These are phyloP conservation scores for Drosophila tsacasi DNA, from an alignment of 1,140 invertebrate species.

Conservation along the genomic window DNA sequence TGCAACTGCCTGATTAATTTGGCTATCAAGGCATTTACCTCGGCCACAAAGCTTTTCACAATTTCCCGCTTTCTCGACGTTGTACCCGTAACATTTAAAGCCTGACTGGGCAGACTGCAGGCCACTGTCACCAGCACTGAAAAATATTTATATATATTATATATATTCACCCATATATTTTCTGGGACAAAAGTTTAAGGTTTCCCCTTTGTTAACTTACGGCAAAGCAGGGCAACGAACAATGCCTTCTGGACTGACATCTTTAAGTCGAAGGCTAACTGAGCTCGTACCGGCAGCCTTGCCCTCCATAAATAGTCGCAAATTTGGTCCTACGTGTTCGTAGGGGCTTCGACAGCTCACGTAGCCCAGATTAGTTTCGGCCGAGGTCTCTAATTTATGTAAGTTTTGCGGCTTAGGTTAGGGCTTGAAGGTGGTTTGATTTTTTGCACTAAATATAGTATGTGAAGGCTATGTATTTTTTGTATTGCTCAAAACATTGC, in stretches of 20 bases:
- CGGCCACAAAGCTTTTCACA: constrained; percentile 44
- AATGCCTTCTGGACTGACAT: constrained; percentile 26
- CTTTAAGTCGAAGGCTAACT: constrained; percentile 4
- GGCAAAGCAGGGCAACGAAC: constrained; percentile 10
- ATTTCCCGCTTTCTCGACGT: constrained; percentile 23
- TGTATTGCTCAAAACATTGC: constrained; percentile 3
- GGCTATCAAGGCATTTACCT: constrained; percentile 47
- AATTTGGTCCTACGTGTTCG: constrained; percentile 30
- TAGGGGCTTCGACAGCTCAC: constrained; percentile 9
- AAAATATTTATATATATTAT: not conserved
- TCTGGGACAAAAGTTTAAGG: not conserved
- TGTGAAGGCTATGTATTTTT: not conserved
- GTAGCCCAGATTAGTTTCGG: constrained; percentile 20
- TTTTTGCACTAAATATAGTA: too few relatives aligned
- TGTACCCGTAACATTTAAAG: not conserved
- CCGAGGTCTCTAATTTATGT: not conserved
- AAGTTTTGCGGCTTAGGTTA: not conserved
- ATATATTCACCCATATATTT: not conserved
- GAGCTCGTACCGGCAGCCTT: not conserved
- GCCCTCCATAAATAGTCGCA: constrained; percentile 33
- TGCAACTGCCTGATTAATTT: constrained; percentile 39
- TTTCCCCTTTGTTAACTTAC: constrained; percentile 19
- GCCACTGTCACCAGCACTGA: constrained; percentile 19
- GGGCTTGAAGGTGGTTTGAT: not conserved
- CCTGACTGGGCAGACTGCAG: constrained; percentile 15